Evolutionary conservation across 2,888 invertebrate species (phyloP).

Genomic region (Sericinus montela): DNA sequence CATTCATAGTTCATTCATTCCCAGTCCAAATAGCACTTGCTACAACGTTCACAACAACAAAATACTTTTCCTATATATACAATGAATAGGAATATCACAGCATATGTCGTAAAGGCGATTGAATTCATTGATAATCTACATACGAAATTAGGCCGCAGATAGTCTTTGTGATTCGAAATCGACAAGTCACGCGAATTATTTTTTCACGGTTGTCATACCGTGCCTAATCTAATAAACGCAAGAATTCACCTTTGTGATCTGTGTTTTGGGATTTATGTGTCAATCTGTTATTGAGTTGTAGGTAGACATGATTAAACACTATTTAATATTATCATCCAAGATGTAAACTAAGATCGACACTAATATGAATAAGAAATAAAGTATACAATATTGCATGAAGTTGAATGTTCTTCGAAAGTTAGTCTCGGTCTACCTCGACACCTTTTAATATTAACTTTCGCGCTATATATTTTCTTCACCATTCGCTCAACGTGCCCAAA

Average conservation of each 20-base stretch:
- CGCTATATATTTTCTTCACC: too few relatives aligned
- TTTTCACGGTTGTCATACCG: constrained; percentile 50
- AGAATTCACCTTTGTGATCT: constrained; percentile 37
- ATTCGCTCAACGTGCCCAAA: too few relatives aligned
- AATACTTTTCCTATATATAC: constrained; percentile 19
- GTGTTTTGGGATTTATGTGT: constrained; percentile 55
- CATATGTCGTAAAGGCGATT: constrained; percentile 25
- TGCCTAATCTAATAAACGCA: constrained; percentile 54
- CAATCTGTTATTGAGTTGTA: constrained; percentile 23
- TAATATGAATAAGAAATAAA: too few relatives aligned
- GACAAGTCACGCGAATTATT: constrained; percentile 53
- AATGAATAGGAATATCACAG: constrained; percentile 18
- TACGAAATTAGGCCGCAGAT: constrained; percentile 34
- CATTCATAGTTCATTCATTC: too few relatives aligned
- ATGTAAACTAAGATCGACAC: too few relatives aligned
- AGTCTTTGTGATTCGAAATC: constrained; percentile 46
- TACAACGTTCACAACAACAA: constrained; percentile 15
- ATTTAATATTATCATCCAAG: too few relatives aligned
- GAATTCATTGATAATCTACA: constrained; percentile 20
- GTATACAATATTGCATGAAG: too few relatives aligned
- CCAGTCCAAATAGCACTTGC: constrained; percentile 9
- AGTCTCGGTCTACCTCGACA: too few relatives aligned
- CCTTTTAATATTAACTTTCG: too few relatives aligned
- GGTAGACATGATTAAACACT: neutral
- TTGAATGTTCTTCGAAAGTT: too few relatives aligned